These are phyloP conservation scores for Tipula unca DNA, from an alignment of 2,888 invertebrate genomes.

Conservation along the genomic window DNA sequence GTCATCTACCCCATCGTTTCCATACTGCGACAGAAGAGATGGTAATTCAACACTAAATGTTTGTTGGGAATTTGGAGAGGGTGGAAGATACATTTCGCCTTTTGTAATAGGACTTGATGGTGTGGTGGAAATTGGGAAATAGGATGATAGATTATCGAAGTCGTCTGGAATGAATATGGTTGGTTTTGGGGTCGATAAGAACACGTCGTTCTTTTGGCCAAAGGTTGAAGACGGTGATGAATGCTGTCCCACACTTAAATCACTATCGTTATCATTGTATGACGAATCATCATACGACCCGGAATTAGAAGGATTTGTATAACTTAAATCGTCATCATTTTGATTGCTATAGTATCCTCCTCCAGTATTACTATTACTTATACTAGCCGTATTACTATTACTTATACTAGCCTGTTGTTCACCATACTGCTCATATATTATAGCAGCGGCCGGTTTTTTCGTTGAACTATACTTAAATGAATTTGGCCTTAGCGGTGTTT, in stretches of 20 bases:
- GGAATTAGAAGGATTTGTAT: background rate
- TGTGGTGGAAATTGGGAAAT: conserved; percentile 25
- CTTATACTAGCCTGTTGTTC: conserved; percentile 25
- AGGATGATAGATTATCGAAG: conserved; percentile 18
- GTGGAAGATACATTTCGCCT: conserved; percentile 19
- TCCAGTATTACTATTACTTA: conserved; percentile 30
- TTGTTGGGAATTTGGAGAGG: background rate
- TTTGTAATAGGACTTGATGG: background rate
- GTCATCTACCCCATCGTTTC: background rate
- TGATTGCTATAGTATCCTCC: conserved; percentile 27
- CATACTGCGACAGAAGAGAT: conserved; percentile 30
- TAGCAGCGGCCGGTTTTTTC: conserved; percentile 30
- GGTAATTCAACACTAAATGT: conserved; percentile 35
- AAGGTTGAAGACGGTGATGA: background rate
- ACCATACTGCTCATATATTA: conserved; percentile 30
- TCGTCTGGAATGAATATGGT: conserved; percentile 28
- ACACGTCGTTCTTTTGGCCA: background rate
- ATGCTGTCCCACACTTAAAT: background rate
- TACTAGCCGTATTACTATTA: conserved; percentile 29
- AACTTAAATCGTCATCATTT: conserved; percentile 24
- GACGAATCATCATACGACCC: background rate
- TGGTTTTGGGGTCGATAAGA: background rate
- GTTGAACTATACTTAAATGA: conserved; percentile 32
- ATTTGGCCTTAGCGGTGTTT: conserved; percentile 36
- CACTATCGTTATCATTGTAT: conserved; percentile 22